These are phyloP conservation scores for Platorchestia sp. DNA, from an alignment of 1,140 invertebrate genomes.

Conservation along the genomic window DNA sequence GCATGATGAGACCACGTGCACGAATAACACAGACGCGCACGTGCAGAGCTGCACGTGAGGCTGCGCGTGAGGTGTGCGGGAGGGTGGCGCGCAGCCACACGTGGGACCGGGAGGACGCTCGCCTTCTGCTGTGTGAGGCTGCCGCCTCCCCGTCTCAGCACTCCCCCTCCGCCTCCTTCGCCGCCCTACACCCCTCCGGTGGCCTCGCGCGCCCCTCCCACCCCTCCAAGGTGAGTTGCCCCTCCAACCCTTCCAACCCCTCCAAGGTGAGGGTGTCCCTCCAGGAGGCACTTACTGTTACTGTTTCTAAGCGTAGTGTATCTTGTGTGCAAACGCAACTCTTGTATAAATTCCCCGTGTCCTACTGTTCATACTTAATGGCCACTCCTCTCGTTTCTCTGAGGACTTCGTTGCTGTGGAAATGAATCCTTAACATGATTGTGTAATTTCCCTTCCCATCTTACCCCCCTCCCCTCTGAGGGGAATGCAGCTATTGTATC, in stretches of 20 bases:
- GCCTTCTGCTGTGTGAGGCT: conserved; percentile 76
- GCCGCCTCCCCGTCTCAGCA: conserved; percentile 16
- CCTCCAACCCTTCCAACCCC: no score
- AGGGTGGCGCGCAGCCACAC: conserved; percentile 74
- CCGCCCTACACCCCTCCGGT: conserved; percentile 22
- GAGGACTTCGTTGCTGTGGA: no score
- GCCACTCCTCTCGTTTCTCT: no score
- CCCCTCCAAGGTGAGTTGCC: neutral
- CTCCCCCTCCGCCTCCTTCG: conserved; percentile 38
- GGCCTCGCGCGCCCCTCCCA: neutral
- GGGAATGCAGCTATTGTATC: no score
- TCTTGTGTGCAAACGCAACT: no score
- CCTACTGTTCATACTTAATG: neutral
- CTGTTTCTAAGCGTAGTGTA: no score
- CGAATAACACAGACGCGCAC: neutral
- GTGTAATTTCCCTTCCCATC: no score
- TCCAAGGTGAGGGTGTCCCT: no score
- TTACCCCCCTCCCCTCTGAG: no score
- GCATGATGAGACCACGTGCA: neutral
- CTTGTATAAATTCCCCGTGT: neutral
- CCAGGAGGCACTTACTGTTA: no score
- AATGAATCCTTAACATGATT: no score
- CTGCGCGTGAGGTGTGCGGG: conserved; percentile 72
- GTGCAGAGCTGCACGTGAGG: conserved; percentile 62
- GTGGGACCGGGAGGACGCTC: conserved; percentile 84